Percentiles rank a stretch among this genome's conserved stretches.
These are phyloP conservation scores for Zonitis immaculata DNA, from an alignment of 2,888 invertebrate species.

Conservation along the genomic window DNA sequence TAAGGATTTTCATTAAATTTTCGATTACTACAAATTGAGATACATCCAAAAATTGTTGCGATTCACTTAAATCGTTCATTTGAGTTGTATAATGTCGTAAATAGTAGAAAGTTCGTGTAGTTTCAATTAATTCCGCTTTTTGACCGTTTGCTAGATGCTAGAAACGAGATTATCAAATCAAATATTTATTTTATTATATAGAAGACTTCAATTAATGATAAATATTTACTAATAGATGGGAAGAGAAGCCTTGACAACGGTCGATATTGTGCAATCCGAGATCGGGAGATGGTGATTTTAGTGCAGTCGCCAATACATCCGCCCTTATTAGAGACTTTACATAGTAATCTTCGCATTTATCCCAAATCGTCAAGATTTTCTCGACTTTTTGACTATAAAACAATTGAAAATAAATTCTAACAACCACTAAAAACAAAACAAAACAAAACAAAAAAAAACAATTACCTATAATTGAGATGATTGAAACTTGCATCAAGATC, in stretches of 20 bases:
- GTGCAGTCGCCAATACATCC: constrained; percentile 57
- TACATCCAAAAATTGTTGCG: constrained; percentile 34
- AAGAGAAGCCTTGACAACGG: constrained; percentile 78
- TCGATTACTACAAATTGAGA: constrained; percentile 19
- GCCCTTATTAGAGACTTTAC: constrained; percentile 66
- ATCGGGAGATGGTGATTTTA: constrained; percentile 69
- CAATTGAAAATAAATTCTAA: not conserved
- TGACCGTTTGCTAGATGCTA: constrained; percentile 62
- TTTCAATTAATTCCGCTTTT: constrained; percentile 58
- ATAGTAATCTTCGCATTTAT: constrained; percentile 70
- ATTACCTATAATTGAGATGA: constrained; percentile 50
- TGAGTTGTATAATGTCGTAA: constrained; percentile 52
- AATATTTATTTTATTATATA: no score
- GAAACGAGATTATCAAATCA: no score
- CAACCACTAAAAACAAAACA: not conserved
- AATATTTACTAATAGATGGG: constrained; percentile 73
- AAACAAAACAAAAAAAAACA: no score
- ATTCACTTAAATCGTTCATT: constrained; percentile 36
- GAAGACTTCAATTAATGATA: no score
- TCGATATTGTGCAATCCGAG: constrained; percentile 77
- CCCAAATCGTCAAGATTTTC: constrained; percentile 59
- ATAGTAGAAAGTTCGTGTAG: constrained; percentile 56
- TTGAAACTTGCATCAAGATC: constrained; percentile 58
- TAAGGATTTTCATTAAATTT: not conserved
- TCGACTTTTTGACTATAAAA: constrained; percentile 48